Evolutionary conservation across 2,888 invertebrate genomes (phyloP).

Genomic region (Tetanocera ferruginea): DNA sequence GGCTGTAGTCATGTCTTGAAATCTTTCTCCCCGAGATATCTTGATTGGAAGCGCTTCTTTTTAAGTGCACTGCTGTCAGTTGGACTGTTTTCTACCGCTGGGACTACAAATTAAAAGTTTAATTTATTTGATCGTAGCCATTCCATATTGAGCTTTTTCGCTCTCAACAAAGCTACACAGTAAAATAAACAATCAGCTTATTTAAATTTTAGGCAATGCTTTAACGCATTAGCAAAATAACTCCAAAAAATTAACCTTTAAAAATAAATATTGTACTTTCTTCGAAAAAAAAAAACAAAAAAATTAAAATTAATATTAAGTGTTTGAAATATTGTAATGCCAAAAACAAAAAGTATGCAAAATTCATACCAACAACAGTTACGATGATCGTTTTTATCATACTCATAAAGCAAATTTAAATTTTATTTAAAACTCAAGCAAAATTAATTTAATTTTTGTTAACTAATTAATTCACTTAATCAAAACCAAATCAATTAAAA

Average conservation of each 20-base stretch:
- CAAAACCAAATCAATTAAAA: conserved; percentile 1
- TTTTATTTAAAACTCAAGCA: background rate
- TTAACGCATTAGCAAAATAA: conserved; percentile 46
- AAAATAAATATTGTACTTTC: conserved; percentile 55
- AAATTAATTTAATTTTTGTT: conserved; percentile 3
- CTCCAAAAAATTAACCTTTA: conserved; percentile 39
- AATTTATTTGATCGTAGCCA: too few relatives aligned
- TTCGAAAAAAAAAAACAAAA: conserved; percentile 51
- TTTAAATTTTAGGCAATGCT: conserved; percentile 30
- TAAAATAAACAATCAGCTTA: background rate
- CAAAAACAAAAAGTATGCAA: conserved; percentile 42
- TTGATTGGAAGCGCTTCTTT: too few relatives aligned
- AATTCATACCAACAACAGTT: background rate
- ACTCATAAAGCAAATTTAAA: background rate
- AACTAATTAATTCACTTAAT: background rate
- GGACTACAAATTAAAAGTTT: too few relatives aligned
- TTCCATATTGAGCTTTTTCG: too few relatives aligned
- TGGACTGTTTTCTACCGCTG: too few relatives aligned
- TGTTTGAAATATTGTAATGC: conserved; percentile 20
- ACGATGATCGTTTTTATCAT: background rate
- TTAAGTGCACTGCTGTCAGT: too few relatives aligned
- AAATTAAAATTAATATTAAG: background rate
- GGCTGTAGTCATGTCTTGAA: too few relatives aligned
- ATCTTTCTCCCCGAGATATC: too few relatives aligned
- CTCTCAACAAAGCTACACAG: too few relatives aligned